Base-by-base conservation (phyloP, 2,797 vertebrate genomes). In the Emys orbicularis region DNA sequence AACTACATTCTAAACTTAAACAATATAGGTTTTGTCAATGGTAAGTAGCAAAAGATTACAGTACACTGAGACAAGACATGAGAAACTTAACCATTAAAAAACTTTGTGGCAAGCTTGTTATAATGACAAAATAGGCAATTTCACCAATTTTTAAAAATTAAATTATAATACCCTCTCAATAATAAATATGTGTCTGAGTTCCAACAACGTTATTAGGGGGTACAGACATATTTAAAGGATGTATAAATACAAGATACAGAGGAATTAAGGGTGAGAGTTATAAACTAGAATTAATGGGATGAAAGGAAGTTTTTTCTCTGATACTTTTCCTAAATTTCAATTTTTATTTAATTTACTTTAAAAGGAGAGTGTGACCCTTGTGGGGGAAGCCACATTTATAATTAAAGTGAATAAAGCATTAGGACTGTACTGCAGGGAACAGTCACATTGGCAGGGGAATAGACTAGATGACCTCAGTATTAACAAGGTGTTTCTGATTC, bases 31-130 rank as follows among this genome's bases (percentile, higher is more conserved):
- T 87, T 56, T 85, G 8, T 59, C 25, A 23, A 53, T 13, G 41
- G 44, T 29, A 83, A 87, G n/a, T 54, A 87, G 79, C 18, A 29
- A 84, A n/a, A 29, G 65, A 79, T 12, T 37, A n/a, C 34, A 68
- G 21, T 8, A 79, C 34, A 11, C 47, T 27, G 47, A 49, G 2
- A 86, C 6, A 44, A 86, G 34, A 56, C 37, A 84, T 47, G 86
- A 68, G 59, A 91, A 59, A 27, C 0, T 0, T 34, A 12, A 57
- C 13, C 74, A 16, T 12, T 76, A 37, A 31, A 88, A 90, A 65
- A 6, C 27, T 59, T 79, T 31, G n/a, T 21, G 21, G 9, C 13
- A 86, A 82, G n/a, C n/a, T 83, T 0, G 0, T 41, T 61, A 27
- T 5, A 79, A 49, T 1, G 49, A 29, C 56, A 84, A 90, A 79